Evolutionary conservation across 2,888 invertebrate genomes (phyloP), one percentile per base, ranked within the genome.

Genomic region (Phymatocera aterrima): DNA sequence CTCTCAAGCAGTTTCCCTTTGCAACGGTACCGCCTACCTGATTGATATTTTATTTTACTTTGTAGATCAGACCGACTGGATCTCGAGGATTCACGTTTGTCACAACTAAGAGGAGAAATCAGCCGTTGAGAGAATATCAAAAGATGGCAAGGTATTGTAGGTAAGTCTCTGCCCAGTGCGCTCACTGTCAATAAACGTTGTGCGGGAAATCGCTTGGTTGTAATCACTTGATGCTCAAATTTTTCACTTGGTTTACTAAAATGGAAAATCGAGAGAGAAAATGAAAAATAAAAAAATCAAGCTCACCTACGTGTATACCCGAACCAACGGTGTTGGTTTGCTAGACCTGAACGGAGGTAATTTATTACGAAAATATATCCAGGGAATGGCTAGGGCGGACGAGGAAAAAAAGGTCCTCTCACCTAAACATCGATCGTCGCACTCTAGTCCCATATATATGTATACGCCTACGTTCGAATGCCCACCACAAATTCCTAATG

Each of bases 121-220:
- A 75, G 31, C 75, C 75, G 37, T 3, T 75, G 15, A 54, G 75
- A 37, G 75, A 75, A 40, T 75, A 75, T 46, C 75, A 75, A 75
- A 75, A 57, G n/a, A 75, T 75, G 75, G 75, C 75, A 12, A 75
- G 75, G 12, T 43, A 57, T 24, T 75, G 75, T 28, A 37, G 75
- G 75, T 75, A 40, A 60, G 75, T 75, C 40, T 57, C 15, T 21
- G 8, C 24, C 2, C 18, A 2, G 6, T 21, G n/a, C 18, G 18
- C 51, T 51, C 18, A 51, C 3, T 18, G n/a, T n/a, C n/a, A n/a
- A n/a, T n/a, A n/a, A n/a, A n/a, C n/a, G n/a, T n/a, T n/a, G n/a
- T n/a, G n/a, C n/a, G n/a, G n/a, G n/a, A n/a, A n/a, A n/a, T n/a
- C n/a, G n/a, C n/a, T n/a, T n/a, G n/a, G n/a, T n/a, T n/a, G n/a